Conservation (phyloP, 2,113 vertebrate genomes). For the Gila orcuttii region DNA sequence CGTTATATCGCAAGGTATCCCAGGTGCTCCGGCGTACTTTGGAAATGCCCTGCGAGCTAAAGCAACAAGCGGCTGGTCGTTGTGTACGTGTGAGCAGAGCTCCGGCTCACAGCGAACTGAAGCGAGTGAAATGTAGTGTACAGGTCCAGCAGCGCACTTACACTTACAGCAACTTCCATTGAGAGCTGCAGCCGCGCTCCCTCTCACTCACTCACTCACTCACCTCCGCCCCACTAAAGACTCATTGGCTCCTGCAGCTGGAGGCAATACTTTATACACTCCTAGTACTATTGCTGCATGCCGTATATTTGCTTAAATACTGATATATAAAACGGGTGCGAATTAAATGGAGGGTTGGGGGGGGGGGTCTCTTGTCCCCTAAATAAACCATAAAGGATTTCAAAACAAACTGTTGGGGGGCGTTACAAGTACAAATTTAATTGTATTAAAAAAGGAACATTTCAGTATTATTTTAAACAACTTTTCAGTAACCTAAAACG, state of each 20-base stretch:
- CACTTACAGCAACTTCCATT: constrained; percentile 49
- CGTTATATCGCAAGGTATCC: not conserved
- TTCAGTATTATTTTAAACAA: not conserved
- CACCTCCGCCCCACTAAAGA: constrained; percentile 49
- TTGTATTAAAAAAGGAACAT: not conserved
- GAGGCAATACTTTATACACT: constrained; percentile 19
- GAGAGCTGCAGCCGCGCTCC: not conserved
- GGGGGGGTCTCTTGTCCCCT: not conserved
- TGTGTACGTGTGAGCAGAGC: not conserved
- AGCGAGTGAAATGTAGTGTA: constrained; percentile 20
- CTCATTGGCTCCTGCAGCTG: constrained; percentile 44
- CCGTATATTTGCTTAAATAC: not conserved
- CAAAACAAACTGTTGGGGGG: not conserved
- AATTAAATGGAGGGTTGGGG: not conserved
- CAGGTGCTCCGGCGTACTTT: constrained; percentile 9
- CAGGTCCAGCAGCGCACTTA: constrained; percentile 25
- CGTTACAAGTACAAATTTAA: not conserved
- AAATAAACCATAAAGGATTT: not conserved
- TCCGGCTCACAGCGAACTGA: constrained; percentile 6
- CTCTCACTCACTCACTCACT: constrained; percentile 13
- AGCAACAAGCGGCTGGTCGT: constrained; percentile 39
- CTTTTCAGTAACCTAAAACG: not conserved
- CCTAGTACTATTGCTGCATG: not conserved
- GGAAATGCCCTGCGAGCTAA: not conserved
- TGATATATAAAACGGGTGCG: not conserved